phyloP scores from a whole-genome alignment of 2,113 vertebrate species.

The Oreochromis spilurus region DNA sequence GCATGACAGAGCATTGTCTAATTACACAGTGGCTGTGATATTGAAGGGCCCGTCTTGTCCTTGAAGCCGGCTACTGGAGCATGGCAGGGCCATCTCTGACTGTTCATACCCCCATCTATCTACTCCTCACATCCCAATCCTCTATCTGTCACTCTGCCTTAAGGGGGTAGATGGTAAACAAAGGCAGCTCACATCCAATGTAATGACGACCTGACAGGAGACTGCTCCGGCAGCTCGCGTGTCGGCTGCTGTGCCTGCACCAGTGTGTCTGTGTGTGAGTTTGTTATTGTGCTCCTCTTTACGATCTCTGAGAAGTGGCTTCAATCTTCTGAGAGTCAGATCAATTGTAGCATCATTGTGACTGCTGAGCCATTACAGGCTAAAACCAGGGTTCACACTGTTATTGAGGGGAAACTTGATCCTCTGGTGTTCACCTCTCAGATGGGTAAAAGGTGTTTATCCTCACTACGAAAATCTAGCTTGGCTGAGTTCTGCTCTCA shows the following conservation, averaged over 20 bases:
- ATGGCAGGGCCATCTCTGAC: slow-evolving; percentile 37
- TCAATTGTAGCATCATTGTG: slow-evolving; percentile 21
- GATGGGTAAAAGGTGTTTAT: neutral
- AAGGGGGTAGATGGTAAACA: slow-evolving; percentile 54
- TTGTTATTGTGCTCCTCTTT: neutral
- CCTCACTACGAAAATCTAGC: neutral
- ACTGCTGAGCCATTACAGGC: neutral
- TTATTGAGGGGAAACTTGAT: neutral
- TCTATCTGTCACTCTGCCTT: slow-evolving; percentile 54
- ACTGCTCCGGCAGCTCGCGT: slow-evolving; percentile 1
- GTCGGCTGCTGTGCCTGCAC: neutral
- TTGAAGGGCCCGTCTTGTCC: slow-evolving; percentile 48
- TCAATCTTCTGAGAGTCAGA: slow-evolving; percentile 1
- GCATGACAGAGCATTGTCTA: slow-evolving; percentile 56
- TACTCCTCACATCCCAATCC: slow-evolving; percentile 40
- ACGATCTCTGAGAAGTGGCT: slow-evolving; percentile 18
- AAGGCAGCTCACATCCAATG: slow-evolving; percentile 20
- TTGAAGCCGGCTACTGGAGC: slow-evolving; percentile 56
- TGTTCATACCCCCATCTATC: slow-evolving; percentile 42
- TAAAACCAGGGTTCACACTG: neutral
- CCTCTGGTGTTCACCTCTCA: neutral
- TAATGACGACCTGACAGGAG: slow-evolving; percentile 43
- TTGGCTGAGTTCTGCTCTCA: neutral
- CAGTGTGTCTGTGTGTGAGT: neutral
- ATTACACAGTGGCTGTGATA: slow-evolving; percentile 57